Base-by-base conservation (phyloP, 2,888 invertebrate genomes). In the Drosophila aldrichi region DNA sequence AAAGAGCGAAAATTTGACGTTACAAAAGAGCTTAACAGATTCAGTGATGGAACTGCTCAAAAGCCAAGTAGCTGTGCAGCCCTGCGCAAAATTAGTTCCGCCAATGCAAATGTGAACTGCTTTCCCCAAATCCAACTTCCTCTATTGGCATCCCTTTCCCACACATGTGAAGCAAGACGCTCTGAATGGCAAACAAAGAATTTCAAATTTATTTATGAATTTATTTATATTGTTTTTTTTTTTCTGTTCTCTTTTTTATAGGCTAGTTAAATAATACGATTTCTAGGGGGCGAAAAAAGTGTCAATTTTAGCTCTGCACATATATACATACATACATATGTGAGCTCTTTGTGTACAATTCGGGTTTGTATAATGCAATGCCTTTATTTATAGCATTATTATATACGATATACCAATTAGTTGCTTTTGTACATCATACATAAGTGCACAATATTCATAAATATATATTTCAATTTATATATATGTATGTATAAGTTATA, bases 391-490 rank as follows among this genome's bases (percentile, higher is more conserved):
- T 20, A 49, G 34, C 49, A 34, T 49, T 18, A 49, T 49, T 22
- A 2, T 22, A 49, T 55, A 77, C 40, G 38, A 55, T 46, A 54
- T 36, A 66, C 77, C 72, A 76, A 76, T 76, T 56, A 22, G 29
- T 61, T 60, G 36, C 48, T 57, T 83, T 70, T 82, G 76, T 81
- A 85, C 79, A 79, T 79, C 62, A 84, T 79, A 79, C 69, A 75
- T 74, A 46, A 59, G 74, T 77, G 57, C 18, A 57, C 34, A 65
- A 59, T 59, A 16, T 62, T 9, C 58, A 38, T 59, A 49, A 14
- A 57, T 60, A 22, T 49, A n/a, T 66, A 18, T 34, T 38, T 38
- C 14, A 36, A 36, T 61, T 46, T 16, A 22, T 60, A 18, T 59
- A n/a, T 65, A 36, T 54, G 1, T 51, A 57, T 54, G 40, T 66